Conservation (phyloP, 2,888 invertebrate species). For the Diadegma fenestrale region DNA sequence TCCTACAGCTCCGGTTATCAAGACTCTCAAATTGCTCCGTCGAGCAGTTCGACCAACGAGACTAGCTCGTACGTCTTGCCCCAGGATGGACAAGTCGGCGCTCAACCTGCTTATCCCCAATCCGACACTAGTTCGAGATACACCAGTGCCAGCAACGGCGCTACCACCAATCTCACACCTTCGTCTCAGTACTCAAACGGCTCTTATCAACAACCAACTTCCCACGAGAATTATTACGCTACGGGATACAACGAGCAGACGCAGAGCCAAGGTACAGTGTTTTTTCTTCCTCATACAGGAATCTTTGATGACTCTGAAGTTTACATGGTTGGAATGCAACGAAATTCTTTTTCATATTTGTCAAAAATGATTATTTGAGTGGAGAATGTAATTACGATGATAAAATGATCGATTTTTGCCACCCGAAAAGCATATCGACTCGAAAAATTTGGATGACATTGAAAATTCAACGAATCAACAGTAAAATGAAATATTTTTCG, state of each 20-base stretch:
- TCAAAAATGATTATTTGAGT: no score
- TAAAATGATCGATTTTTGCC: no score
- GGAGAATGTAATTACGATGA: no score
- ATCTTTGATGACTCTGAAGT: no score
- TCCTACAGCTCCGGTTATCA: constrained; percentile 89
- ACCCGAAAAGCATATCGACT: no score
- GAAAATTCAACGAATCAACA: no score
- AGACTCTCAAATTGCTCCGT: constrained; percentile 78
- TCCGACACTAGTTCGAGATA: constrained; percentile 73
- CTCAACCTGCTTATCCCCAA: constrained; percentile 43
- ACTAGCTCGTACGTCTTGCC: constrained; percentile 37
- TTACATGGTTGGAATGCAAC: no score
- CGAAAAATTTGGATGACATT: no score
- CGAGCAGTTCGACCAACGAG: constrained; percentile 22
- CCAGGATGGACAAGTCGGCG: constrained; percentile 10
- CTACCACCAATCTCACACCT: constrained; percentile 78
- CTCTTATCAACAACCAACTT: constrained; percentile 52
- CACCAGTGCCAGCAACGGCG: constrained; percentile 79
- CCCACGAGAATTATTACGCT: constrained; percentile 73
- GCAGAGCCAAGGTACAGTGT: constrained; percentile 73
- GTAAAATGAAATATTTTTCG: no score
- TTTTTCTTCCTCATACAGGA: no score
- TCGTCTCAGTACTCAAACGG: constrained; percentile 74
- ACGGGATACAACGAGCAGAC: constrained; percentile 75
- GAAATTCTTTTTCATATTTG: no score